Evolutionary conservation across 2,888 invertebrate genomes (phyloP).

Genomic region (Drosophila suboccidentalis): DNA sequence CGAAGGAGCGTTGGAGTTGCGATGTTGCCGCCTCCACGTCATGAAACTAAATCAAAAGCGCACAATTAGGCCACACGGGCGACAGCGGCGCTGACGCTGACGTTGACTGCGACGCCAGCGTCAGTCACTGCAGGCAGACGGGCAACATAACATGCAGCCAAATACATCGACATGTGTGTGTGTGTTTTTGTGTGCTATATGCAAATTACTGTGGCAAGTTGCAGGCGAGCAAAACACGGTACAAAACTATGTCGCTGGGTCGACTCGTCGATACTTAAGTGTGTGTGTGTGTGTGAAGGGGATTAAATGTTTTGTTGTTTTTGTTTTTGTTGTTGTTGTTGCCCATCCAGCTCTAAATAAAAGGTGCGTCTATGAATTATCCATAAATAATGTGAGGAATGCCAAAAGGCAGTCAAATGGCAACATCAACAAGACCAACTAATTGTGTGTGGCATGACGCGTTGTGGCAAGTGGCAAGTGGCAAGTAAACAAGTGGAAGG

Average conservation of each 20-base stretch:
- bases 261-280: conserved; percentile 50
- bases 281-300: conserved; percentile 9
- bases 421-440: conserved; percentile 45
- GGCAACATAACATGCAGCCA: conserved; percentile 47
- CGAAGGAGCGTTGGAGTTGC: conserved; percentile 5
- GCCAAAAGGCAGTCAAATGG: conserved; percentile 57
- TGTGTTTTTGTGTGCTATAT: conserved; percentile 44
- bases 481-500: conserved; percentile 62
- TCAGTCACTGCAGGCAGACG: conserved; percentile 39
- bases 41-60: conserved; percentile 74
- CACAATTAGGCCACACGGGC: conserved; percentile 80
- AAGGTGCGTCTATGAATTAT: conserved; percentile 71
- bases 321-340: conserved; percentile 22
- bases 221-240: conserved; percentile 57
- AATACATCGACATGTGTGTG: conserved; percentile 12
- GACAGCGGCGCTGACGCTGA: conserved; percentile 14
- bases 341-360: conserved; percentile 47
- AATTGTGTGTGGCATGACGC: conserved; percentile 29
- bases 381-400: conserved; percentile 56
- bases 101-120: conserved; percentile 20
- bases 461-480: conserved; percentile 22
- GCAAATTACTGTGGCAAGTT: conserved; percentile 72
- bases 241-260: conserved; percentile 75
- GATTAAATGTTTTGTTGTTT: conserved; percentile 5
- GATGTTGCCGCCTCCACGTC: conserved; percentile 43